Evolutionary conservation across 2,888 invertebrate genomes (phyloP).

Genomic region (Eulithis prunata): DNA sequence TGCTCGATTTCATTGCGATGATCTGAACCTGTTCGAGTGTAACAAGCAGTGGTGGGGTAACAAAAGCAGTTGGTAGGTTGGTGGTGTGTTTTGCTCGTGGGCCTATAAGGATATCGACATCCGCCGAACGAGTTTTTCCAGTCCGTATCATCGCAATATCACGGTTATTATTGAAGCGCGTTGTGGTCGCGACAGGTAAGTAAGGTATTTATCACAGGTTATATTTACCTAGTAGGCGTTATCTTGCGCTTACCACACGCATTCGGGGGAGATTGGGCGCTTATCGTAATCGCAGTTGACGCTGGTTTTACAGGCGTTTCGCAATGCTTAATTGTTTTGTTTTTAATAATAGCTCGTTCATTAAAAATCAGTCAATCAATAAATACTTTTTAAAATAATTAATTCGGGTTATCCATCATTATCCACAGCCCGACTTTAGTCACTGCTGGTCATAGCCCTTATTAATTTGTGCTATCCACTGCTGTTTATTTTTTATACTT

Average conservation of each 20-base stretch:
- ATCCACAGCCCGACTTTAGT: too few relatives aligned
- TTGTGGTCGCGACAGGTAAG: slow-evolving; percentile 81
- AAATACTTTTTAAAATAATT: too few relatives aligned
- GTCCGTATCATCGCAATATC: slow-evolving; percentile 84
- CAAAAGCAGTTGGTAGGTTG: slow-evolving; percentile 30
- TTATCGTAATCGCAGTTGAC: slow-evolving; percentile 46
- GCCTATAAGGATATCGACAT: slow-evolving; percentile 83
- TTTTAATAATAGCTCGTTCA: slow-evolving; percentile 12
- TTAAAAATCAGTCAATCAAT: neutral
- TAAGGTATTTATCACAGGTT: slow-evolving; percentile 78
- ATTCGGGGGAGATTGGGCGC: slow-evolving; percentile 61
- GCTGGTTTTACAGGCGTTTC: slow-evolving; percentile 31
- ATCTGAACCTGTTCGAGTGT: neutral
- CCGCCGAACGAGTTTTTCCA: slow-evolving; percentile 83
- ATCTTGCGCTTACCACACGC: slow-evolving; percentile 56
- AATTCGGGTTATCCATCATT: too few relatives aligned
- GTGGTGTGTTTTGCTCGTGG: slow-evolving; percentile 55
- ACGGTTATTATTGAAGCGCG: slow-evolving; percentile 83
- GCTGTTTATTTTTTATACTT: too few relatives aligned
- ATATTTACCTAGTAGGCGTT: slow-evolving; percentile 71
- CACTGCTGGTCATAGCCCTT: too few relatives aligned
- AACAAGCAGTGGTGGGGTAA: slow-evolving; percentile 50
- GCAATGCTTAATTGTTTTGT: slow-evolving; percentile 28
- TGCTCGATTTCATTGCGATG: slow-evolving; percentile 38
- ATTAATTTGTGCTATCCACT: too few relatives aligned